Evolutionary conservation across 2,797 vertebrate species (phyloP).

Genomic region (Siniperca obscura): DNA sequence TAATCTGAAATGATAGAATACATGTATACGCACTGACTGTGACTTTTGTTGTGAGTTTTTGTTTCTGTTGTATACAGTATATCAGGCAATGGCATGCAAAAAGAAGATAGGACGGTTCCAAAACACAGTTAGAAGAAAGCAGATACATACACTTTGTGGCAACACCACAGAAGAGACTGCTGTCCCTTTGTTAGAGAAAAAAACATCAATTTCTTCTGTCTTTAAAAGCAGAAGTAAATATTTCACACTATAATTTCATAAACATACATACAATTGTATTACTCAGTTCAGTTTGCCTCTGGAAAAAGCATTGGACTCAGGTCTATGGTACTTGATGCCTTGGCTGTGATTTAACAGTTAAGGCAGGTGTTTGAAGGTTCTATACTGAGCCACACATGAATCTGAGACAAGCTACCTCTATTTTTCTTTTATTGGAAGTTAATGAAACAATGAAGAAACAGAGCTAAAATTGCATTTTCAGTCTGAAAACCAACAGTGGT

Average conservation of each 20-base stretch:
- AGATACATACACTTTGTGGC: neutral
- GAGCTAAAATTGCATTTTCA: slow-evolving; percentile 47
- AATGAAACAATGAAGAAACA: slow-evolving; percentile 71
- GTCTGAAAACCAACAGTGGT: slow-evolving; percentile 21
- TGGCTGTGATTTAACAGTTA: slow-evolving; percentile 24
- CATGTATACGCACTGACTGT: too few relatives aligned
- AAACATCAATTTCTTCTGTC: neutral
- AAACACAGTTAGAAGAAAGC: neutral
- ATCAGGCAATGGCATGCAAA: neutral
- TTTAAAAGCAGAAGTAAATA: slow-evolving; percentile 36
- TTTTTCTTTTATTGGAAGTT: slow-evolving; percentile 69
- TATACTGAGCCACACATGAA: slow-evolving; percentile 15
- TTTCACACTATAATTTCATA: slow-evolving; percentile 25
- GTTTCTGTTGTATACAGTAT: neutral
- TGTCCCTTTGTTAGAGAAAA: neutral
- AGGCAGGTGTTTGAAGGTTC: slow-evolving; percentile 41
- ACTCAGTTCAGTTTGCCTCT: neutral
- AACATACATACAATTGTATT: slow-evolving; percentile 17
- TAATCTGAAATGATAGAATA: too few relatives aligned
- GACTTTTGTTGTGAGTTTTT: too few relatives aligned
- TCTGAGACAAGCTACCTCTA: neutral
- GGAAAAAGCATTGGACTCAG: neutral
- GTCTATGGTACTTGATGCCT: neutral
- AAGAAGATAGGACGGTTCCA: neutral
- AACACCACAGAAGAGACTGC: neutral